Percentiles rank a stretch among this genome's conserved stretches.
Evolutionary conservation across 2,888 invertebrate species (phyloP).

Genomic region (Agrotis segetum): DNA sequence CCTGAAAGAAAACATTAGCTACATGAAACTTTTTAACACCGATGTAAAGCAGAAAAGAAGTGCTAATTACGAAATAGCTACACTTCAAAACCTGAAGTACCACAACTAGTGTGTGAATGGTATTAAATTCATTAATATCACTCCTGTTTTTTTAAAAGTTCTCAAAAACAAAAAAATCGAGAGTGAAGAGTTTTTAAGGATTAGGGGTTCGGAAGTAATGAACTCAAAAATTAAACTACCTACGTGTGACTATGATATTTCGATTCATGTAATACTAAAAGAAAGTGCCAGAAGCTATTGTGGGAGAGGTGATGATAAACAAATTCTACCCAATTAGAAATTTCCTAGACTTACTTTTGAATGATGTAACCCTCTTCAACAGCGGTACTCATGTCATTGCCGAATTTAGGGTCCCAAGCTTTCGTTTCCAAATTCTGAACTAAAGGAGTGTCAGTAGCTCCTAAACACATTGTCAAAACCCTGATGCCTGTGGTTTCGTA

Average conservation of each 20-base stretch:
- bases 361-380: constrained; percentile 5
- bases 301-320: neutral
- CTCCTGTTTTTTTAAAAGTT: too few species aligned
- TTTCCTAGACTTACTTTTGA: constrained; percentile 59
- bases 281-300: too few species aligned
- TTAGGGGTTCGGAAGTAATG: too few species aligned
- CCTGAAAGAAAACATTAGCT: constrained; percentile 52
- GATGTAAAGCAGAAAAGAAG: neutral
- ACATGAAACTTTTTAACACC: too few species aligned
- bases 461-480: constrained; percentile 70
- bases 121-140: too few species aligned
- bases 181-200: too few species aligned
- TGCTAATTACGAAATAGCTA: neutral
- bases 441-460: constrained; percentile 72
- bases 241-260: too few species aligned
- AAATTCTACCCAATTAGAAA: neutral
- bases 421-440: constrained; percentile 62
- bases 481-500: constrained; percentile 68
- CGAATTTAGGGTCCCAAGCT: constrained; percentile 54
- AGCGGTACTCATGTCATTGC: constrained; percentile 23
- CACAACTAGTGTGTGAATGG: too few species aligned
- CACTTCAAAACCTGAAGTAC: neutral
- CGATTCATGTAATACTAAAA: too few species aligned
- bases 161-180: too few species aligned
- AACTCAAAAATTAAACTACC: too few species aligned